These are phyloP conservation scores for Acromyrmex charruanus DNA, from an alignment of 1,140 invertebrate species.

Conservation along the genomic window DNA sequence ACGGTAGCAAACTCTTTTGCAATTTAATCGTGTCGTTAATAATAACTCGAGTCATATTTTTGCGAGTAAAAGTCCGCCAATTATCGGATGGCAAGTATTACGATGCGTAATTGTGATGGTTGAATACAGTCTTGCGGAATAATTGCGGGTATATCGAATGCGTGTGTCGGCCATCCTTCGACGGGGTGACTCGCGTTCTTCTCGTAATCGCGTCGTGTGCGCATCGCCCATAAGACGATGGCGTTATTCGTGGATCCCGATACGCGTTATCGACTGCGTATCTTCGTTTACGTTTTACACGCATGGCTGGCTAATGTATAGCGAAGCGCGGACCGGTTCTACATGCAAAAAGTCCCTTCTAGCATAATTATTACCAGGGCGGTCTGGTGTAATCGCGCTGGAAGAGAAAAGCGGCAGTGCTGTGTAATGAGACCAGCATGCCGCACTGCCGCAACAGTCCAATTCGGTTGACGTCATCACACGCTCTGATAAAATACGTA, in stretches of 20 bases:
- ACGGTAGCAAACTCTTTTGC: conserved; percentile 29
- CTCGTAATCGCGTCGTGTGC: not conserved
- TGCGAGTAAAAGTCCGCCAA: conserved; percentile 40
- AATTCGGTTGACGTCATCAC: conserved; percentile 53
- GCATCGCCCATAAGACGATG: conserved; percentile 16
- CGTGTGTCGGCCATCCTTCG: conserved; percentile 20
- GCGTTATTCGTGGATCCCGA: conserved; percentile 59
- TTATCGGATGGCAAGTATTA: conserved; percentile 38
- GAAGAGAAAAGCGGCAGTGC: conserved; percentile 23
- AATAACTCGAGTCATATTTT: conserved; percentile 42
- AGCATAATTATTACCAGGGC: conserved; percentile 64
- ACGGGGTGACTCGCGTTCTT: conserved; percentile 29
- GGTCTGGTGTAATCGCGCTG: not conserved
- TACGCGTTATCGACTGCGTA: conserved; percentile 48
- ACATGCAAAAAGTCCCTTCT: conserved; percentile 55
- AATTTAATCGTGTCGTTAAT: conserved; percentile 51
- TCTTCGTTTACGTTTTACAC: conserved; percentile 29
- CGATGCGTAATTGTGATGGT: conserved; percentile 36
- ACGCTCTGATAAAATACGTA: conserved; percentile 53
- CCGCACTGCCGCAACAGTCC: conserved; percentile 28
- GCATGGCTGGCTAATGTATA: not conserved
- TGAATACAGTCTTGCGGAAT: conserved; percentile 23
- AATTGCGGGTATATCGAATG: conserved; percentile 41
- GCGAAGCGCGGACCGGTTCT: conserved; percentile 60
- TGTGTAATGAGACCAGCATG: conserved; percentile 60